A percentile compares a stretch with the other conserved stretches of the same genome.
These are phyloP conservation scores for Channallabes apus DNA, from an alignment of 2,797 vertebrate genomes.

Conservation along the genomic window DNA sequence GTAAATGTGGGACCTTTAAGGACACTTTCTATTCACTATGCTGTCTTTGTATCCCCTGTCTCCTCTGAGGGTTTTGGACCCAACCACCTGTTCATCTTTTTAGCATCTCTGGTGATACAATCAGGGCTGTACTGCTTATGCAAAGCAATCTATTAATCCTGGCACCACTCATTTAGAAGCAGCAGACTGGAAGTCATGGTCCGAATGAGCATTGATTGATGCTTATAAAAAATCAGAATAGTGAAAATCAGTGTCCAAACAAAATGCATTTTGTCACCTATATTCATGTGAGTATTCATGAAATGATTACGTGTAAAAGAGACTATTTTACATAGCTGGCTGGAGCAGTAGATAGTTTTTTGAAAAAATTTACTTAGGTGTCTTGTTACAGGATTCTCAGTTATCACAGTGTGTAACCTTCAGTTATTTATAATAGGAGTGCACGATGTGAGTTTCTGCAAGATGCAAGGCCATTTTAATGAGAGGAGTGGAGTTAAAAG, in stretches of 20 bases:
- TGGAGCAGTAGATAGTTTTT: not conserved
- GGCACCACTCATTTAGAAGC: not conserved
- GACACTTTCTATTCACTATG: not conserved
- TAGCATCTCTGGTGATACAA: not conserved
- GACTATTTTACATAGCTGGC: not conserved
- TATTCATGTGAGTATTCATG: not conserved
- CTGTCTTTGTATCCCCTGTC: not conserved
- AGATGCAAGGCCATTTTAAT: not conserved
- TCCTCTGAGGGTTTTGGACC: not conserved
- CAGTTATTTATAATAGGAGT: not conserved
- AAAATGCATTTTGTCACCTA: not conserved
- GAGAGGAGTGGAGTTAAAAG: not conserved
- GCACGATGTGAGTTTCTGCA: not conserved
- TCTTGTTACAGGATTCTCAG: not conserved
- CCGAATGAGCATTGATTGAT: not conserved
- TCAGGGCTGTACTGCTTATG: not conserved
- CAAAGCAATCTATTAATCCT: not conserved
- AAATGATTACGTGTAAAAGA: not conserved
- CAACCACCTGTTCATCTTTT: not conserved
- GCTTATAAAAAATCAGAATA: not conserved
- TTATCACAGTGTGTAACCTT: not conserved
- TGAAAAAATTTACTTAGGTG: not conserved
- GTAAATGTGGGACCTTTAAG: not conserved
- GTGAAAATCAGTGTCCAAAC: not conserved
- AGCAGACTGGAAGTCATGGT: not conserved